Percentiles rank a stretch among this genome's conserved stretches.
These are phyloP conservation scores for Pogonognathellus flavescens DNA, from an alignment of 1,140 invertebrate genomes.

Conservation along the genomic window DNA sequence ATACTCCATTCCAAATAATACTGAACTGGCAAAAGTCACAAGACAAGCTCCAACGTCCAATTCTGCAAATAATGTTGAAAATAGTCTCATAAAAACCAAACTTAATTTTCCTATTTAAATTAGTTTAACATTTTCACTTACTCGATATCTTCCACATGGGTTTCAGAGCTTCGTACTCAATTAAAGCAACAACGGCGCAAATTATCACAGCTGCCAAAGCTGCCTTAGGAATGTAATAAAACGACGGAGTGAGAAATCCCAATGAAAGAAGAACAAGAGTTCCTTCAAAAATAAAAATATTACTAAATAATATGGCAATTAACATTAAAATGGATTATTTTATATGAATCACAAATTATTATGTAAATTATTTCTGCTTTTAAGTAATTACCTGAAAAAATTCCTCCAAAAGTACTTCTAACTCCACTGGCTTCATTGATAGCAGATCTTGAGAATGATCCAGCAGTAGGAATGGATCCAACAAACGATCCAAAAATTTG, in stretches of 20 bases:
- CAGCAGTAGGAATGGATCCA: conserved; percentile 91
- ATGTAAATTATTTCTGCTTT: not conserved
- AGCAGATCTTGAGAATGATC: conserved; percentile 90
- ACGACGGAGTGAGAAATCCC: conserved; percentile 60
- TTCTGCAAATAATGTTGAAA: conserved; percentile 70
- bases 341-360: no score
- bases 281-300: conserved; percentile 32
- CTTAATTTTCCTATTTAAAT: not conserved
- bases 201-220: conserved; percentile 75
- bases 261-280: conserved; percentile 61
- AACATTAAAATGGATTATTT: no score
- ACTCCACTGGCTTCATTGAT: conserved; percentile 96
- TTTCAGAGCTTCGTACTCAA: conserved; percentile 87
- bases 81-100: not conserved
- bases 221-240: conserved; percentile 69
- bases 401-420: conserved; percentile 85
- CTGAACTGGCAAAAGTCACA: conserved; percentile 85
- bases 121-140: conserved; percentile 69
- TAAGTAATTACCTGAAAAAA: conserved; percentile 81
- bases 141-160: conserved; percentile 89
- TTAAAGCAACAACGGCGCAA: conserved; percentile 91
- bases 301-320: not conserved
- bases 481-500: conserved; percentile 93
- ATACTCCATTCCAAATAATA: conserved; percentile 87
- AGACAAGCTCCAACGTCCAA: conserved; percentile 81